phyloP scores from a whole-genome alignment of 2,113 vertebrate species.

The Corvus cornix region DNA sequence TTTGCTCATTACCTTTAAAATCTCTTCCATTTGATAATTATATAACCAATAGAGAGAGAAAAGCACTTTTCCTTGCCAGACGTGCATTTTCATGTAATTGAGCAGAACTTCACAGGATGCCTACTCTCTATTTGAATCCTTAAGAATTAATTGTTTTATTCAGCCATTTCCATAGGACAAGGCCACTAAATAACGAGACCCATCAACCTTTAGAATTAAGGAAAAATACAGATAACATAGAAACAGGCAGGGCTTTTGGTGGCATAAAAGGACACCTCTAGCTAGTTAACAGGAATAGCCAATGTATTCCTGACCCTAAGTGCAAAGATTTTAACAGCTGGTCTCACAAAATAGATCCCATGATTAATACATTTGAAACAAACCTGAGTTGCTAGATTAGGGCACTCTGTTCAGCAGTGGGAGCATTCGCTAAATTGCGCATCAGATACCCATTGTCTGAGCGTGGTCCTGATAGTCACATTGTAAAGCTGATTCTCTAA shows the following conservation, averaged over 20 bases:
- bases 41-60: not conserved
- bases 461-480: not conserved
- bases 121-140: not conserved
- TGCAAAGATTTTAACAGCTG: conserved; percentile 23
- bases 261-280: not conserved
- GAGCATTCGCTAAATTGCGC: not conserved
- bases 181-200: not conserved
- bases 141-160: conserved; percentile 9
- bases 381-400: conserved; percentile 14
- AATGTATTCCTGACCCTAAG: not conserved
- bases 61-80: not conserved
- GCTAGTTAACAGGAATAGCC: not conserved
- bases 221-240: not conserved
- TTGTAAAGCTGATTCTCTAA: conserved; percentile 29
- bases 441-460: conserved; percentile 7
- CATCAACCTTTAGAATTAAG: not conserved
- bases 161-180: not conserved
- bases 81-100: not conserved
- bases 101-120: not conserved
- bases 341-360: conserved; percentile 25
- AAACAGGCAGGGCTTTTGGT: not conserved
- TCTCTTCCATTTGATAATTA: conserved; percentile 13
- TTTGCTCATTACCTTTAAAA: conserved; percentile 17
- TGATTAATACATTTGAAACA: conserved; percentile 44
- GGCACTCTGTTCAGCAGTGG: not conserved